Base-by-base conservation (phyloP, 2,888 invertebrate genomes). In the Aphodius granarius region DNA sequence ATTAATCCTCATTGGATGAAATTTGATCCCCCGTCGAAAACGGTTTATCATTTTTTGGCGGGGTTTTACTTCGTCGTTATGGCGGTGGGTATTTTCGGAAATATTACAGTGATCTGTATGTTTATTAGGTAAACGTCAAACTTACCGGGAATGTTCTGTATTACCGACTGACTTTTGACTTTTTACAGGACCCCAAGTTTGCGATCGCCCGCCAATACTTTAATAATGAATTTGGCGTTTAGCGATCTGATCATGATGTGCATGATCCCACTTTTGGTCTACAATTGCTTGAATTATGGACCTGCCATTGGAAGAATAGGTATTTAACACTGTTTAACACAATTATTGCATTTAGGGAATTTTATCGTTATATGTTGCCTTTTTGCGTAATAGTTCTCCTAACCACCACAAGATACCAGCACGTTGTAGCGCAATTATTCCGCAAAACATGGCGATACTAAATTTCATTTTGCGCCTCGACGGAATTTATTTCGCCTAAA, bases 1-100 rank as follows among this genome's bases (percentile, higher is more conserved):
- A 92, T 94, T 78, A 93, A 94, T 86, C 88, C 89, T 0, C 93
- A 94, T 84, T 95, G 95, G 94, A 86, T 94, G 79, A 86, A 89
- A 80, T 94, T 92, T 84, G 88, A 90, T 20, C 93, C 94, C 2
- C 93, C 93, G 0, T 85, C 87, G 63, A 88, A 88, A 71, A 82
- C 84, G 20, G 86, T 90, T 70, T 92, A 93, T 84, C 90, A 90
- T 82, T 83, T 88, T 3, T 86, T 94, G 81, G 94, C 91, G 1
- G 84, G 87, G 16, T 81, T 92, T 72, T 94, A 94, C 84, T 82
- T 91, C 20, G 80, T 93, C 66, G 90, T 94, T 81, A 89, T 92
- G 82, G 85, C 90, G 1, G 85, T 91, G 63, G 95, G 95, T n/a
- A 88, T 91, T 78, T 88, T 90, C 84, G 94, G 94, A 23, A 95